Conservation (phyloP, 23 tunicate genomes). For the Halocynthia aurantium region DNA sequence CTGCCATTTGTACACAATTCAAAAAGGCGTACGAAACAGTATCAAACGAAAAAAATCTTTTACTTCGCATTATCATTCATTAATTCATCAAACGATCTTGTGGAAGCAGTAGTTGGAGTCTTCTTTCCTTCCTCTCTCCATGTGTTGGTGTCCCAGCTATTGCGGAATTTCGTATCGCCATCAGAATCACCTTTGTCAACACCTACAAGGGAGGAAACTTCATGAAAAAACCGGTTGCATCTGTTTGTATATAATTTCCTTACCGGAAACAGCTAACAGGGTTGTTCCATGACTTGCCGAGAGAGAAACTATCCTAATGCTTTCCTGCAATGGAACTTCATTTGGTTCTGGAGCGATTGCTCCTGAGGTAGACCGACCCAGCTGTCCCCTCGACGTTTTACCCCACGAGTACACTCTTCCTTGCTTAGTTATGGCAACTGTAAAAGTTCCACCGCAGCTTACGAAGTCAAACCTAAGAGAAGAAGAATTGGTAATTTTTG, state of each 20-base stretch:
- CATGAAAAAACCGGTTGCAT: background rate
- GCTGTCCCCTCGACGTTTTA: constrained; percentile 77
- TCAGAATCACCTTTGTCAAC: constrained; percentile 33
- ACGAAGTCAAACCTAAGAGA: constrained; percentile 58
- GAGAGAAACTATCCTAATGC: constrained; percentile 54
- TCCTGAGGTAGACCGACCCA: constrained; percentile 63
- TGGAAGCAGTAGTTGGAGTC: constrained; percentile 16
- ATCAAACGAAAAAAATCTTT: too few species aligned
- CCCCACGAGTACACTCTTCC: constrained; percentile 84
- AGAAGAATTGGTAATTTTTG: background rate
- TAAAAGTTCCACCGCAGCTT: constrained; percentile 89
- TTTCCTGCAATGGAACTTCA: constrained; percentile 39
- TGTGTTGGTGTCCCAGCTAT: constrained; percentile 89
- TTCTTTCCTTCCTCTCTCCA: constrained; percentile 94
- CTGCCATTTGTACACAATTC: too few species aligned
- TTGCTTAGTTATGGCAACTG: constrained; percentile 60
- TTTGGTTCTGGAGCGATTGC: constrained; percentile 44
- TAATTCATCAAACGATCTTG: too few species aligned
- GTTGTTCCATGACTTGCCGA: constrained; percentile 75
- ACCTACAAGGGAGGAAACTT: constrained; percentile 21
- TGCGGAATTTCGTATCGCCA: constrained; percentile 61
- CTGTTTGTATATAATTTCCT: background rate
- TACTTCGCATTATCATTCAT: too few species aligned
- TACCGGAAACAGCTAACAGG: constrained; percentile 80
- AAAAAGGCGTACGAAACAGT: too few species aligned